Evolutionary conservation across 2,113 vertebrate genomes (phyloP).

Genomic region (Erythrocebus patas): DNA sequence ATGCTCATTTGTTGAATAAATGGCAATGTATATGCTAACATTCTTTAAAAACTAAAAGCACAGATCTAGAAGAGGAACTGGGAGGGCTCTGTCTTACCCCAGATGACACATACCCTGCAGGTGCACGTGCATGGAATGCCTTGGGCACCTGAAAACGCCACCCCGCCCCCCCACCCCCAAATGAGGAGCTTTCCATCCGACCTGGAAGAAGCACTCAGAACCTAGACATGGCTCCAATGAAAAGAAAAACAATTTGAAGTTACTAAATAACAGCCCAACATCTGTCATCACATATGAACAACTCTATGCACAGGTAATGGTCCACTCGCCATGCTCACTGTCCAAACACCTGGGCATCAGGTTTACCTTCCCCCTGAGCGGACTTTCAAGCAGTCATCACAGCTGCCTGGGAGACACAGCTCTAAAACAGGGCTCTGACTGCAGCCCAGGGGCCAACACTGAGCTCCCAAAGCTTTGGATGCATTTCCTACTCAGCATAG

Average conservation of each 20-base stretch:
- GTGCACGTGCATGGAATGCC: fast-evolving
- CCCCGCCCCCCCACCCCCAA: no score
- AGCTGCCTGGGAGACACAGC: background rate
- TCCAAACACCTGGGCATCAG: background rate
- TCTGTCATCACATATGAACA: conserved; percentile 23
- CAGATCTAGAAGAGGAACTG: background rate
- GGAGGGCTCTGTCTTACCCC: background rate
- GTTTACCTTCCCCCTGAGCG: conserved; percentile 9
- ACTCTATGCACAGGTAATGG: background rate
- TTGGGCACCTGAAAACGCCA: fast-evolving
- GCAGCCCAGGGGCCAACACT: background rate
- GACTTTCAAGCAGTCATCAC: background rate
- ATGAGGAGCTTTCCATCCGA: fast-evolving
- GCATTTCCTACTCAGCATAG: fast-evolving
- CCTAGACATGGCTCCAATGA: background rate
- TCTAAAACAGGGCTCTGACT: background rate
- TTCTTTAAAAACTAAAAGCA: background rate
- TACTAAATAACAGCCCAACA: conserved; percentile 63
- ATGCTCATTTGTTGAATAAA: background rate
- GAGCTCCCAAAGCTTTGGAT: fast-evolving
- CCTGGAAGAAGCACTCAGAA: background rate
- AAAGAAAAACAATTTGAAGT: conserved; percentile 30
- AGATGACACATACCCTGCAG: background rate
- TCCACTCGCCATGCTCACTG: background rate
- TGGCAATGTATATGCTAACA: fast-evolving